Conservation (phyloP, 2,797 vertebrate genomes). For the Sitta carolinensis region DNA sequence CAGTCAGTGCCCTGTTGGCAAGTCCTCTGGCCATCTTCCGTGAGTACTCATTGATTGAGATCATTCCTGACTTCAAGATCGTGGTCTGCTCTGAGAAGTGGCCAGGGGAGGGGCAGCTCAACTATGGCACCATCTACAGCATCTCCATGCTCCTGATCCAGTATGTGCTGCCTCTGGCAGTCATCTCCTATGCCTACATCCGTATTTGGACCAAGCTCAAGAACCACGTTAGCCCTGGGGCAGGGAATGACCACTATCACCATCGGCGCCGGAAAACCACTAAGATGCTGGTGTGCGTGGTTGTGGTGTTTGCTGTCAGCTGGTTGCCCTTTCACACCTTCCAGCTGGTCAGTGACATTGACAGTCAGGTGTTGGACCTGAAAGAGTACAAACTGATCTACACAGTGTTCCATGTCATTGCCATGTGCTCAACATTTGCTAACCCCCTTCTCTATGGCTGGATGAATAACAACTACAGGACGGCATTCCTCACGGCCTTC, state of each 20-base stretch:
- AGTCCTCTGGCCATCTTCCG: constrained; percentile 95
- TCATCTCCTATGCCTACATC: constrained; percentile 88
- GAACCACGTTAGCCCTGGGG: constrained; percentile 79
- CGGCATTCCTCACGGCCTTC: constrained; percentile 87
- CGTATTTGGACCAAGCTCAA: constrained; percentile 92
- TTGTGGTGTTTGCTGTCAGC: constrained; percentile 91
- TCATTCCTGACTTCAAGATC: constrained; percentile 82
- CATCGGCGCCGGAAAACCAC: constrained; percentile 88
- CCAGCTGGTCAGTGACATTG: constrained; percentile 91
- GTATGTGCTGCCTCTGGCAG: constrained; percentile 86
- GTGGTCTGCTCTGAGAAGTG: constrained; percentile 92
- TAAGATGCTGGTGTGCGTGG: constrained; percentile 92
- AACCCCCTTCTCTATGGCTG: constrained; percentile 96
- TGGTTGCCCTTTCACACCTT: constrained; percentile 95
- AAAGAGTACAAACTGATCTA: constrained; percentile 94
- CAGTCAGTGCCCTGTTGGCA: constrained; percentile 87
- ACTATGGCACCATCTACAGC: constrained; percentile 87
- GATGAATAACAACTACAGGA: constrained; percentile 96
- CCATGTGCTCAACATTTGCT: constrained; percentile 94
- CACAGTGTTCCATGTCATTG: constrained; percentile 89
- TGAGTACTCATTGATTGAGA: constrained; percentile 85
- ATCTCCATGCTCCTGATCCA: constrained; percentile 87
- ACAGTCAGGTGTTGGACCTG: constrained; percentile 84
- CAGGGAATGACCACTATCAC: constrained; percentile 77
- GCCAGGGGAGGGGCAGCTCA: constrained; percentile 83